Evolutionary conservation across 2,113 vertebrate species (phyloP), one percentile per base, ranked within the genome.

Genomic region (Saguinus midas): DNA sequence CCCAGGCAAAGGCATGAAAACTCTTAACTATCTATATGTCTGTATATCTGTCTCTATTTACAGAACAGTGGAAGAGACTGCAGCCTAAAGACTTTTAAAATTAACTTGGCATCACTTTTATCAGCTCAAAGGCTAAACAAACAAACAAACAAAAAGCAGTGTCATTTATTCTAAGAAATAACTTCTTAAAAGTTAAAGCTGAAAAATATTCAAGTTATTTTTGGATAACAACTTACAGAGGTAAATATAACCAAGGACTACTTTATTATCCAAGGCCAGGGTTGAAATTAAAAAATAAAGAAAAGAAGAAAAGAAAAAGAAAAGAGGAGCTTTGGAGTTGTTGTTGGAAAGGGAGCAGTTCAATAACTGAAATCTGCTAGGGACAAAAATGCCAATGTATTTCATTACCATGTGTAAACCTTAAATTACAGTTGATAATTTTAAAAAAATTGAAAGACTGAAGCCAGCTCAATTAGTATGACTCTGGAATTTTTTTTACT

Each of bases 161-260:
- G 94, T 91, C 97, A 87, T 95, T 97, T 61, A 52, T 94, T 98
- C 97, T 64, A 95, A 97, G 96, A 98, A 98, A 94, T 97, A 98
- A 98, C 98, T 98, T 97, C 96, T 88, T 91, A 98, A 94, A 98
- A 97, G 92, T 96, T 98, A 97, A 97, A 97, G 95, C 97, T 98
- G 96, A 97, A 97, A 98, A 95, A 97, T 27, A 52, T 96, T 98
- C 87, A 72, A 50, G 61, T 78, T 96, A 98, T 98, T 95, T 97
- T 96, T 93, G 55, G 73, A 80, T 97, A 97, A 96, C 40, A 8
- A 87, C 89, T 97, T 98, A 95, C 6, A 0, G 94, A 98, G 97
- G 94, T 98, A 98, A 98, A 98, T 98, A 94, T 88, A 98, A 94
- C 70, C 82, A 85, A 97, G 90, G 84, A 96, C 97, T 27, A 8